A percentile compares a stretch with the other conserved stretches of the same genome.
phyloP scores from a whole-genome alignment of 2,113 vertebrate genomes.

The Nanorana parkeri region DNA sequence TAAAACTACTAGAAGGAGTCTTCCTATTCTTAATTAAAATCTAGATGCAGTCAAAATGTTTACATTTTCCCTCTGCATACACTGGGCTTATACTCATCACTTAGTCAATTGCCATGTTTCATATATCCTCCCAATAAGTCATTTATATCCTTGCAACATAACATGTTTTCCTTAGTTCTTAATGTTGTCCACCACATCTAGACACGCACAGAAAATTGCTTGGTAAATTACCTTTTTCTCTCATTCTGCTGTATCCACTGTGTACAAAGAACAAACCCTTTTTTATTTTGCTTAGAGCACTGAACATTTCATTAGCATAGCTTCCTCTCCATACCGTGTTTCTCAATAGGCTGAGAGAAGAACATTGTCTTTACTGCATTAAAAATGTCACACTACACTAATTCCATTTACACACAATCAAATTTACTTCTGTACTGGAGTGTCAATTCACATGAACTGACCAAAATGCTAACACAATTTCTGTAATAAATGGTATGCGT shows the following conservation, averaged over 20 bases:
- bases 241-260: not conserved
- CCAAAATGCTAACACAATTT: not conserved
- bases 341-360: not conserved
- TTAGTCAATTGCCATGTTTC: not conserved
- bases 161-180: not conserved
- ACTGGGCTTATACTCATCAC: not conserved
- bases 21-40: too few species aligned
- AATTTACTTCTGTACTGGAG: not conserved
- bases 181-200: not conserved
- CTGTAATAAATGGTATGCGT: not conserved
- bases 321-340: not conserved
- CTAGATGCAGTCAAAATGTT: too few species aligned
- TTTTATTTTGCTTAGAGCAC: not conserved
- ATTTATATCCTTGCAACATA: slow-evolving; percentile 11
- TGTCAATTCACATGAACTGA: not conserved
- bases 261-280: not conserved
- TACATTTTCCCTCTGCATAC: not conserved
- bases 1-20: too few species aligned
- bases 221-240: slow-evolving; percentile 22
- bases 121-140: slow-evolving; percentile 11
- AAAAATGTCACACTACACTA: not conserved
- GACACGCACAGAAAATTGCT: slow-evolving; percentile 13
- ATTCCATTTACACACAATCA: not conserved
- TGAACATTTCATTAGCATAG: not conserved
- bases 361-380: not conserved